These are phyloP conservation scores for Stratiomys singularior DNA, from an alignment of 2,888 invertebrate genomes.

Conservation along the genomic window DNA sequence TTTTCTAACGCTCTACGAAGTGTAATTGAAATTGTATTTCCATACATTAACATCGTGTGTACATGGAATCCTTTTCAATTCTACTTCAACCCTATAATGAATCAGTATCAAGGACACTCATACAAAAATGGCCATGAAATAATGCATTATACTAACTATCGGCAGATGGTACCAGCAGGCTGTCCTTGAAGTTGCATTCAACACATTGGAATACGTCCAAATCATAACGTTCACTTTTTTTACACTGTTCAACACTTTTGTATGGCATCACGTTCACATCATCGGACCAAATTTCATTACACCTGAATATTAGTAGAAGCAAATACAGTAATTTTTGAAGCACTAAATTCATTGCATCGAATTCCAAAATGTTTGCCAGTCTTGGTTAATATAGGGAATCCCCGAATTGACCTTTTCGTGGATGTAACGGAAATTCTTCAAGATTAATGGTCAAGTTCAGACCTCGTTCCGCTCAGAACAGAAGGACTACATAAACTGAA, in stretches of 20 bases:
- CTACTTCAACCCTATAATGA: neutral
- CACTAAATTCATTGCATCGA: neutral
- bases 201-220: constrained; percentile 66
- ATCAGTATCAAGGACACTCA: constrained; percentile 23
- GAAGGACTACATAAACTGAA: neutral
- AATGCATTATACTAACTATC: constrained; percentile 60
- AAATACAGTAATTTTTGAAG: neutral
- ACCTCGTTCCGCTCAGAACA: neutral
- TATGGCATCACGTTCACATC: constrained; percentile 24
- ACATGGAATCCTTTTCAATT: too few relatives aligned
- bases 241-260: constrained; percentile 59
- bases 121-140: neutral
- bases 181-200: constrained; percentile 64
- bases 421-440: neutral
- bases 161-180: constrained; percentile 62
- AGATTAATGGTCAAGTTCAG: neutral
- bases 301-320: neutral
- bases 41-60: too few relatives aligned
- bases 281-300: neutral
- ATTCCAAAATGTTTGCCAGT: neutral
- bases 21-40: too few relatives aligned
- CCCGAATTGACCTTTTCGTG: neutral
- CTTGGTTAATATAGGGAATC: neutral
- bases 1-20: too few relatives aligned
- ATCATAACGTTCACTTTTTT: constrained; percentile 67